Evolutionary conservation across 2,888 invertebrate genomes (phyloP).

Genomic region (Yponomeuta malinellus): DNA sequence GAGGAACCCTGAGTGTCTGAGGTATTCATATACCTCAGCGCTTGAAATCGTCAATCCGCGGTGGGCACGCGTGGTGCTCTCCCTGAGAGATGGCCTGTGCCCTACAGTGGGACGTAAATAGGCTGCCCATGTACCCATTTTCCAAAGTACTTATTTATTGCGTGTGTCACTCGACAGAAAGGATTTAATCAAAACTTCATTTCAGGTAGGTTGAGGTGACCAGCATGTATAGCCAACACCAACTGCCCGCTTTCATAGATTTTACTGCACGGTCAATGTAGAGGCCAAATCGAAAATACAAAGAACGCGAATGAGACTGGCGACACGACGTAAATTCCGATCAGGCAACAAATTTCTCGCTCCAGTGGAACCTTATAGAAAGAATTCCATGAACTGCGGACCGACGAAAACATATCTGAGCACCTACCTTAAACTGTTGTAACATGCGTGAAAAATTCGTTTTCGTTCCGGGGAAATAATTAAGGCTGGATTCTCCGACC

Average conservation of each 20-base stretch:
- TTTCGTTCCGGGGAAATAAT: not conserved
- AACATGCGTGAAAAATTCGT: not conserved
- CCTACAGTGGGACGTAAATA: too few relatives aligned
- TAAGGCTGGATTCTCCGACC: too few relatives aligned
- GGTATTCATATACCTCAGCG: too few relatives aligned
- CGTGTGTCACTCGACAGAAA: not conserved
- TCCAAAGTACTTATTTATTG: too few relatives aligned
- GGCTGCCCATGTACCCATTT: too few relatives aligned
- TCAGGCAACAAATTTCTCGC: not conserved
- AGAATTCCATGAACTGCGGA: not conserved
- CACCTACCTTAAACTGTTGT: not conserved
- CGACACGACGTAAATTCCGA: not conserved
- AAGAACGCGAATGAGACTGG: not conserved
- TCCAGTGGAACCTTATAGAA: not conserved
- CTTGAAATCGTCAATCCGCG: too few relatives aligned
- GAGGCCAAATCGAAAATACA: not conserved
- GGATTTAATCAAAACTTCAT: not conserved
- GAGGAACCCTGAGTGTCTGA: too few relatives aligned
- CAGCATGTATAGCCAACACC: not conserved
- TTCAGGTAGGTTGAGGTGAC: not conserved
- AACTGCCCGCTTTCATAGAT: not conserved
- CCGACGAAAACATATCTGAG: not conserved
- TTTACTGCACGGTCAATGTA: not conserved
- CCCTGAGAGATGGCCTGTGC: too few relatives aligned
- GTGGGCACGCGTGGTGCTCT: too few relatives aligned